Base-by-base conservation (phyloP, 2,888 invertebrate species). In the Tenthredo notha region DNA sequence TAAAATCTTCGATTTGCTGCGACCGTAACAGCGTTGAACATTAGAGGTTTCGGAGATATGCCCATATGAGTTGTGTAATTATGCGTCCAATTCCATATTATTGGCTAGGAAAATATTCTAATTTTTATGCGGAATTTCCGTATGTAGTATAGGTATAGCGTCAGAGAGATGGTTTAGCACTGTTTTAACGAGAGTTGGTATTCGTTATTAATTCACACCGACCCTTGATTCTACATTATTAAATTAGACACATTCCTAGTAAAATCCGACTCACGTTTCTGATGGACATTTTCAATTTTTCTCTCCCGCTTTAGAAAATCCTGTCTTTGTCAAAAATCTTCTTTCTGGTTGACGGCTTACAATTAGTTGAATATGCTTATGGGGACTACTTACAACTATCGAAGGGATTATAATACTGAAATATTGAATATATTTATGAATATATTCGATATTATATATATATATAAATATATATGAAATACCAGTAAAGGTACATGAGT, bases 301-400 rank as follows among this genome's bases (percentile, higher is more conserved):
- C n/a, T 3, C 21, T n/a, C 61, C 29, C 40, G 33, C 78, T 40
- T 58, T 78, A 58, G 25, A 78, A 61, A 78, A 54, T 50, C 18
- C 75, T 54, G 75, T 77, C 29, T 54, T 33, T 29, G 50, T 74
- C 75, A 85, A 83, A 88, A 86, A 85, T 84, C 85, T 87, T 86
- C 86, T 90, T 89, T 90, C 88, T 91, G 89, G 90, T 88, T 90
- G 88, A 87, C 89, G 88, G 90, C 89, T 90, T 90, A 78, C 54
- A 61, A 58, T 78, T 43, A 86, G 88, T 89, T 89, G 86, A 89
- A 90, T 86, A 88, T 89, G 91, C 90, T 91, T 90, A 86, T 90
- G 88, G 89, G 90, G 84, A 74, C 84, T 87, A 89, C 88, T 89
- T 85, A 88, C 88, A 87, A 87, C 86, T 86, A 86, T 88, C 86